Evolutionary conservation across 1,140 invertebrate species (phyloP).

Genomic region (Brachionus asplanchnoidis): DNA sequence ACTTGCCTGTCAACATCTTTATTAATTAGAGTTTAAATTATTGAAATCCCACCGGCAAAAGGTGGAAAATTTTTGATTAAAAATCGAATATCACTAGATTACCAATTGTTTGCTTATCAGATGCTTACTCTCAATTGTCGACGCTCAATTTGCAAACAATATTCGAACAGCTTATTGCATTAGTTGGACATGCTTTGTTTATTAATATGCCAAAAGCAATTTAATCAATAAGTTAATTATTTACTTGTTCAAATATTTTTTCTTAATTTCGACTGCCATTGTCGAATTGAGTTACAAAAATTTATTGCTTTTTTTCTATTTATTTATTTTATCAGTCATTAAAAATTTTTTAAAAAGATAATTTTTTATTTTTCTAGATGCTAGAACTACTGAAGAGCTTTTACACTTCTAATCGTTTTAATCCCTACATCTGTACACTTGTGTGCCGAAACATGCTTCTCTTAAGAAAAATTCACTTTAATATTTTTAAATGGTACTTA

Average conservation of each 20-base stretch:
- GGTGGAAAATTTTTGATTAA: background rate
- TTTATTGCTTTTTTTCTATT: background rate
- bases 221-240: conserved; percentile 39
- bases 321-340: no score
- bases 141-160: background rate
- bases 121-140: conserved; percentile 17
- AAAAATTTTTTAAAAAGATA: background rate
- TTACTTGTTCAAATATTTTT: conserved; percentile 20
- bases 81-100: background rate
- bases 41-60: background rate
- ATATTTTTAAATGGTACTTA: background rate
- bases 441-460: background rate
- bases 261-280: background rate
- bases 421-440: background rate
- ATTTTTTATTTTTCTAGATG: no score
- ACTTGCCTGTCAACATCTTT: background rate
- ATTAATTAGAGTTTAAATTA: conserved; percentile 6
- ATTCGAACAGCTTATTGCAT: background rate
- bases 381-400: no score
- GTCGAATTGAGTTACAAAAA: background rate
- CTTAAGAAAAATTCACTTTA: background rate
- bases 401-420: background rate
- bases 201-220: conserved; percentile 25
- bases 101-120: conserved; percentile 4
- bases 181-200: conserved; percentile 16